Conservation (phyloP, 2,888 invertebrate genomes). For the Drosophila neonasuta region DNA sequence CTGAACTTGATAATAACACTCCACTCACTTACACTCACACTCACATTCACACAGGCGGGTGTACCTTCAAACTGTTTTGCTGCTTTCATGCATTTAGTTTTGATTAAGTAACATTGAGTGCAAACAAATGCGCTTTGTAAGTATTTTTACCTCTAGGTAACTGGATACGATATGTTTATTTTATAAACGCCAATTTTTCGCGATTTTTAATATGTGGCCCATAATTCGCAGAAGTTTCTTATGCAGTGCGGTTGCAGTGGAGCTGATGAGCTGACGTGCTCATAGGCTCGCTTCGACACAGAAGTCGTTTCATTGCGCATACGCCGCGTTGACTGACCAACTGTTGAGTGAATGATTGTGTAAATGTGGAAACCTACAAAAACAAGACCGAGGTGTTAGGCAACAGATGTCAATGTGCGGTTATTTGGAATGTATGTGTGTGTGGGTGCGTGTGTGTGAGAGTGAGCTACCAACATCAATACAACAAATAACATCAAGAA, state of each 20-base stretch:
- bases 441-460: conserved; percentile 16
- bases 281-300: conserved; percentile 19
- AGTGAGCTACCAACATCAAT: not conserved
- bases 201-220: conserved; percentile 14
- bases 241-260: conserved; percentile 44
- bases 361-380: conserved; percentile 28
- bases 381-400: conserved; percentile 44
- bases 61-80: not conserved
- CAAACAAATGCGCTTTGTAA: conserved; percentile 17
- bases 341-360: conserved; percentile 55
- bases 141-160: conserved; percentile 15
- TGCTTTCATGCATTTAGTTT: not conserved
- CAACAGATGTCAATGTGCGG: conserved; percentile 47
- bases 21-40: conserved; percentile 1
- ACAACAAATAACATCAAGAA: conserved; percentile 11
- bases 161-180: conserved; percentile 9
- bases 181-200: not conserved
- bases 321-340: conserved; percentile 50
- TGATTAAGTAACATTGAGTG: conserved; percentile 33
- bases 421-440: conserved; percentile 15
- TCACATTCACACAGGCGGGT: not conserved
- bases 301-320: conserved; percentile 45
- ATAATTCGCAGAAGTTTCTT: conserved; percentile 3
- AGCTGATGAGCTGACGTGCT: conserved; percentile 56
- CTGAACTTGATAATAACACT: conserved; percentile 29